Evolutionary conservation across 2,113 vertebrate species (phyloP).

Genomic region (Anguilla japonica): DNA sequence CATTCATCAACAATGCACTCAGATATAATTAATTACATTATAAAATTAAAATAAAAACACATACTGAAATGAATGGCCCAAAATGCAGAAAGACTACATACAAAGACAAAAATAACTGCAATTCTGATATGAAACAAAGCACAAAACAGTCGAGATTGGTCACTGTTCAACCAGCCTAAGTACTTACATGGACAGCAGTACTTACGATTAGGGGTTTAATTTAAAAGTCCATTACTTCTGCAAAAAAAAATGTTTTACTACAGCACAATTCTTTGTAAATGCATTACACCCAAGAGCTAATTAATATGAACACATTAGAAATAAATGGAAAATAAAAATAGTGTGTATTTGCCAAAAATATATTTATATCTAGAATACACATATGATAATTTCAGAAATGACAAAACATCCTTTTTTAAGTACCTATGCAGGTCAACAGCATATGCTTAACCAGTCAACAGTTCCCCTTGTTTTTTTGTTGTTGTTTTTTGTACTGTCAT

Average conservation of each 20-base stretch:
- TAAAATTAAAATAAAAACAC: neutral
- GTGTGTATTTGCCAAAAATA: neutral
- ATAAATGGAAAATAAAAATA: neutral
- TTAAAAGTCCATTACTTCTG: constrained; percentile 17
- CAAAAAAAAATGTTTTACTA: constrained; percentile 1
- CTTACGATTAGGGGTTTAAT: constrained; percentile 43
- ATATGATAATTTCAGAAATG: neutral
- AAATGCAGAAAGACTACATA: constrained; percentile 10
- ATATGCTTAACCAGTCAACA: neutral
- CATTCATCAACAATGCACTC: neutral
- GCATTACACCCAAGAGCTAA: neutral
- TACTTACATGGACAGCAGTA: constrained; percentile 62
- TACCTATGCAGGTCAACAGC: constrained; percentile 32
- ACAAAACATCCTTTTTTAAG: neutral
- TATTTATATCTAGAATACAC: neutral
- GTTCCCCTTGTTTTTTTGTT: neutral
- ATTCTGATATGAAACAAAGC: constrained; percentile 21
- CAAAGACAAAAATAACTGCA: constrained; percentile 26
- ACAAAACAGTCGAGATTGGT: constrained; percentile 57
- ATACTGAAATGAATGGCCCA: neutral
- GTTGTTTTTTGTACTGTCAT: neutral
- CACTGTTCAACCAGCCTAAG: constrained; percentile 74
- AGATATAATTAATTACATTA: neutral
- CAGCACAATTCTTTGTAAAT: neutral
- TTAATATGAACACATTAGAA: neutral